These are phyloP conservation scores for Eupithecia exiguata DNA, from an alignment of 2,888 invertebrate genomes.

Conservation along the genomic window DNA sequence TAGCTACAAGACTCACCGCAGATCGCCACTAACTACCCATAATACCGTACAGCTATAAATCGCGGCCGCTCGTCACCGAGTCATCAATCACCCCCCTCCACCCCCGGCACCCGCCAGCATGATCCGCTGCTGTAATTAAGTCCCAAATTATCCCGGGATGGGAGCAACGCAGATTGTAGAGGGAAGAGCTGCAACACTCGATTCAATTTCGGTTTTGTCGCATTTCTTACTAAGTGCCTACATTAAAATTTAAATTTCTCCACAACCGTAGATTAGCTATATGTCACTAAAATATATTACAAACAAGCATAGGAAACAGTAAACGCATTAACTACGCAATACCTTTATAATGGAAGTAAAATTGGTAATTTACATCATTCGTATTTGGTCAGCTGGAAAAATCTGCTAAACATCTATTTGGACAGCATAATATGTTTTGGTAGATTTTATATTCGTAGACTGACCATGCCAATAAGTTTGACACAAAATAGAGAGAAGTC, in stretches of 20 bases:
- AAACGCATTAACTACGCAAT: no score
- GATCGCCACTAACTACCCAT: constrained; percentile 38
- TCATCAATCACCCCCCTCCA: constrained; percentile 59
- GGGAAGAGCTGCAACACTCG: constrained; percentile 12
- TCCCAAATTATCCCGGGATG: constrained; percentile 56
- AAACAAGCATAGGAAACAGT: no score
- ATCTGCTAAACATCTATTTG: no score
- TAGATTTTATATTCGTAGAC: no score
- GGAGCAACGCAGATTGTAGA: constrained; percentile 19
- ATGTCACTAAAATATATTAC: no score
- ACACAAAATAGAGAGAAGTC: no score
- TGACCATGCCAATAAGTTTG: no score
- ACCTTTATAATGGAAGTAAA: no score
- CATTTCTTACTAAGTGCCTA: not conserved
- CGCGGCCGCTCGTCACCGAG: constrained; percentile 54
- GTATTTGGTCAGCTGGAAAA: no score
- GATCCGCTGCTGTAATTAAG: constrained; percentile 58
- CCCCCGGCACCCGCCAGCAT: constrained; percentile 35
- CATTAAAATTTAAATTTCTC: not conserved
- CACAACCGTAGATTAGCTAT: not conserved
- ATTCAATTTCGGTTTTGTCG: not conserved
- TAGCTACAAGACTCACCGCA: not conserved
- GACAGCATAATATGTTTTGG: no score
- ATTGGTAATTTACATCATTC: no score
- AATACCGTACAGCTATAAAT: constrained; percentile 51